phyloP scores from a whole-genome alignment of 2,888 invertebrate genomes.

The Gari tellinella region DNA sequence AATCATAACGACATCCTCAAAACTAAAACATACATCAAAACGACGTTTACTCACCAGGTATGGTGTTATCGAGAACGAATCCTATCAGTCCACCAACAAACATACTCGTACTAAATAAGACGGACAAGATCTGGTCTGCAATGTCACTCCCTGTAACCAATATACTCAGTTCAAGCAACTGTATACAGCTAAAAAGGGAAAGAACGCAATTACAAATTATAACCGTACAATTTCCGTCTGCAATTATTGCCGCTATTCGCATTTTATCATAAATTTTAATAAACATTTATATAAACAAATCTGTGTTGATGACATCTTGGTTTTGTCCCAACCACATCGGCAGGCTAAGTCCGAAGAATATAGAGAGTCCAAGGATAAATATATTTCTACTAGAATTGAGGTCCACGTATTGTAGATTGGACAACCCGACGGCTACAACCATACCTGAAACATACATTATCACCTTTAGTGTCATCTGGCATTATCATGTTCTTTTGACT shows the following conservation, averaged over 20 bases:
- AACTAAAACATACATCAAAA: too few relatives aligned
- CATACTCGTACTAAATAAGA: slow-evolving; percentile 81
- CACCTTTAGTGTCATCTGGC: too few relatives aligned
- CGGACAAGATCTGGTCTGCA: slow-evolving; percentile 74
- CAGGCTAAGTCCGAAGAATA: slow-evolving; percentile 91
- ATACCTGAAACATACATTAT: slow-evolving; percentile 71
- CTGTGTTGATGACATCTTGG: slow-evolving; percentile 67
- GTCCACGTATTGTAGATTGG: slow-evolving; percentile 87
- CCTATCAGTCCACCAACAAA: slow-evolving; percentile 85
- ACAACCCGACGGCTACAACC: slow-evolving; percentile 80
- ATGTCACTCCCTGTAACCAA: slow-evolving; percentile 66
- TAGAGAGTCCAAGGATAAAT: slow-evolving; percentile 94
- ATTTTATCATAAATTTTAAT: too few relatives aligned
- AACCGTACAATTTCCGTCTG: too few relatives aligned
- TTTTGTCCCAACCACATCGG: slow-evolving; percentile 75
- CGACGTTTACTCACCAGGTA: too few relatives aligned
- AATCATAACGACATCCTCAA: too few relatives aligned
- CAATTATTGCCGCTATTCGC: too few relatives aligned
- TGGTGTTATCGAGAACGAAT: slow-evolving; percentile 84
- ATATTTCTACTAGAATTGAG: slow-evolving; percentile 93
- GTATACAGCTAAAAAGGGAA: neutral
- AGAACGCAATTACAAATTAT: too few relatives aligned
- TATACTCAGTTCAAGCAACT: too few relatives aligned
- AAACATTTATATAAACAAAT: slow-evolving; percentile 11
- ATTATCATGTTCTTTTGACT: too few relatives aligned